phyloP scores from a whole-genome alignment of 2,113 vertebrate species.

The Odontesthes bonariensis region DNA sequence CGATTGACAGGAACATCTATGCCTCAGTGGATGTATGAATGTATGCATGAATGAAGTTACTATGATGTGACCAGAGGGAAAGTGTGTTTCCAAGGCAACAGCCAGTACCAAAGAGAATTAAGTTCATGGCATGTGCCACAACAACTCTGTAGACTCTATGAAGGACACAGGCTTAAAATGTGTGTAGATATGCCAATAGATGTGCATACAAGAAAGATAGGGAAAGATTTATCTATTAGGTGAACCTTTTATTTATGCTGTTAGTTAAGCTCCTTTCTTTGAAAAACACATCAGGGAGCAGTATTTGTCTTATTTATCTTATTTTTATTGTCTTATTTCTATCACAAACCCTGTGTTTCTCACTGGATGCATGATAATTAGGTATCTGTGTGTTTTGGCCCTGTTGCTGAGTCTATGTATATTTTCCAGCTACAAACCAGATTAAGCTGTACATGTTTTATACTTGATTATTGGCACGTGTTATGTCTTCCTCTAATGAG shows the following conservation, averaged over 20 bases:
- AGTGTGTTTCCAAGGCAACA: slow-evolving; percentile 66
- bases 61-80: slow-evolving; percentile 21
- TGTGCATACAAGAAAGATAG: neutral
- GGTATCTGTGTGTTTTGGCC: too few relatives aligned
- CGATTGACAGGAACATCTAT: neutral
- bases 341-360: too few relatives aligned
- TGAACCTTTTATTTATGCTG: neutral
- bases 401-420: too few relatives aligned
- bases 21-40: slow-evolving; percentile 31
- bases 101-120: slow-evolving; percentile 58
- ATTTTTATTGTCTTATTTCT: too few relatives aligned
- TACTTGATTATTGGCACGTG: too few relatives aligned
- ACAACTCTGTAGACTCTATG: slow-evolving; percentile 24
- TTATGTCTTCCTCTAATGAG: too few relatives aligned
- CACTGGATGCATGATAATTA: too few relatives aligned
- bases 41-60: slow-evolving; percentile 13
- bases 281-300: neutral
- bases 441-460: too few relatives aligned
- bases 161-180: neutral
- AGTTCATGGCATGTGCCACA: slow-evolving; percentile 67
- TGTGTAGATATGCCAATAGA: neutral
- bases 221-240: neutral
- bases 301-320: too few relatives aligned
- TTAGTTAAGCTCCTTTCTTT: neutral
- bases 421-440: too few relatives aligned